phyloP scores from a whole-genome alignment of 2,888 invertebrate genomes.

The Chrysina gloriosa region DNA sequence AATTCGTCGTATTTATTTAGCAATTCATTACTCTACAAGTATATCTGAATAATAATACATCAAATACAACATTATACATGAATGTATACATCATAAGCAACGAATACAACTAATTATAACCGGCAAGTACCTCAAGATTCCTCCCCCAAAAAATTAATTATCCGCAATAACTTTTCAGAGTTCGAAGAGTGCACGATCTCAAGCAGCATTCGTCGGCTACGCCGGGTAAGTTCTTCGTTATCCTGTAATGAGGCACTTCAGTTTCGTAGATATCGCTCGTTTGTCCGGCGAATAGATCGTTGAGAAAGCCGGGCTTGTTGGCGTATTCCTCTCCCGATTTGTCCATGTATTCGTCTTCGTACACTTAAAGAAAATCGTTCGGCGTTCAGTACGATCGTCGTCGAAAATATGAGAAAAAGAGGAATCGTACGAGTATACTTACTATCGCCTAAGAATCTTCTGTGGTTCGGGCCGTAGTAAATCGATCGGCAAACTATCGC shows the following conservation, averaged over 20 bases:
- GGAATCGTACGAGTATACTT: neutral
- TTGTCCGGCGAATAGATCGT: neutral
- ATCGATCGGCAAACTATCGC: constrained; percentile 12
- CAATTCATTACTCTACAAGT: too few species aligned
- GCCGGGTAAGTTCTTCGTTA: neutral
- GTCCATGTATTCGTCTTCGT: neutral
- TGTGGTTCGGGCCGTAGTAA: constrained; percentile 6
- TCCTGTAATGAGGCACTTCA: constrained; percentile 8
- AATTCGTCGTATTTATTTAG: too few species aligned
- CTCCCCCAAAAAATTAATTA: too few species aligned
- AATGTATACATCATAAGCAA: too few species aligned
- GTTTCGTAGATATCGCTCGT: neutral
- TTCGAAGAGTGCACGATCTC: neutral
- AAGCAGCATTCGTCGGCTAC: constrained; percentile 8
- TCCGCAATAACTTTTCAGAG: constrained; percentile 4
- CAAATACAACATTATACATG: too few species aligned
- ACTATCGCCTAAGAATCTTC: constrained; percentile 12
- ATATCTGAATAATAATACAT: too few species aligned
- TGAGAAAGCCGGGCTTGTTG: neutral
- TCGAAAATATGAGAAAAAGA: too few species aligned
- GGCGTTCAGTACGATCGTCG: neutral
- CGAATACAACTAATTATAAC: too few species aligned
- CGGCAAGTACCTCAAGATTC: too few species aligned
- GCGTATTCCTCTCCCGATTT: constrained; percentile 4
- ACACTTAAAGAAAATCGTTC: neutral